Evolutionary conservation across 1,140 invertebrate species (phyloP).

Genomic region (Magallana angulata): DNA sequence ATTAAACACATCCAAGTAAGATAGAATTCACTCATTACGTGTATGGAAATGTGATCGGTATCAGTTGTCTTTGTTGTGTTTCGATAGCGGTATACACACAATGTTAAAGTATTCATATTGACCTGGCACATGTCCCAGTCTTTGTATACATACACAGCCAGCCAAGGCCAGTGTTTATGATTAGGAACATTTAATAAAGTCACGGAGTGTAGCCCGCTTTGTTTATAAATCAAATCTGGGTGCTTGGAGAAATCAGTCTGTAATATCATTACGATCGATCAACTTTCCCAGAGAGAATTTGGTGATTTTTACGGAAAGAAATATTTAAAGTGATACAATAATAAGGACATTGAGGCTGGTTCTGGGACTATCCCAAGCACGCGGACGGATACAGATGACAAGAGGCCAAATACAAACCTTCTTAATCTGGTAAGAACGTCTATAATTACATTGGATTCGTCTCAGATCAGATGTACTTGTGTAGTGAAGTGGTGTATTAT

Average conservation of each 20-base stretch:
- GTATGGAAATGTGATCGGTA: too few relatives aligned
- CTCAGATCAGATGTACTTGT: too few relatives aligned
- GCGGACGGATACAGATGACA: not conserved
- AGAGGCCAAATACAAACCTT: not conserved
- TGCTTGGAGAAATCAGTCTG: not conserved
- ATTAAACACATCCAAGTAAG: too few relatives aligned
- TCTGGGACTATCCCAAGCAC: not conserved
- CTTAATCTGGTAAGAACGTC: not conserved
- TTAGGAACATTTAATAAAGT: not conserved
- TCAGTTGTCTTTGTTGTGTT: too few relatives aligned
- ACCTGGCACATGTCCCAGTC: not conserved
- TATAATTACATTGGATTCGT: too few relatives aligned
- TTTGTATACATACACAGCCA: not conserved
- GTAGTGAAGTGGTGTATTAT: too few relatives aligned
- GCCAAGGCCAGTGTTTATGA: constrained; percentile 2
- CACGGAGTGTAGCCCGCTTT: not conserved
- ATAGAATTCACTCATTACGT: too few relatives aligned
- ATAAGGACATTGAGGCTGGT: not conserved
- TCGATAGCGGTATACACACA: too few relatives aligned
- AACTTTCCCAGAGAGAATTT: not conserved
- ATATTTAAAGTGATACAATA: not conserved
- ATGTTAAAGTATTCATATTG: not conserved
- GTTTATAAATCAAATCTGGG: not conserved
- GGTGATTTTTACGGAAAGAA: not conserved
- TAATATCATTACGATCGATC: not conserved